Conservation (phyloP, 2,888 invertebrate genomes). For the Tachystola acroxantha region DNA sequence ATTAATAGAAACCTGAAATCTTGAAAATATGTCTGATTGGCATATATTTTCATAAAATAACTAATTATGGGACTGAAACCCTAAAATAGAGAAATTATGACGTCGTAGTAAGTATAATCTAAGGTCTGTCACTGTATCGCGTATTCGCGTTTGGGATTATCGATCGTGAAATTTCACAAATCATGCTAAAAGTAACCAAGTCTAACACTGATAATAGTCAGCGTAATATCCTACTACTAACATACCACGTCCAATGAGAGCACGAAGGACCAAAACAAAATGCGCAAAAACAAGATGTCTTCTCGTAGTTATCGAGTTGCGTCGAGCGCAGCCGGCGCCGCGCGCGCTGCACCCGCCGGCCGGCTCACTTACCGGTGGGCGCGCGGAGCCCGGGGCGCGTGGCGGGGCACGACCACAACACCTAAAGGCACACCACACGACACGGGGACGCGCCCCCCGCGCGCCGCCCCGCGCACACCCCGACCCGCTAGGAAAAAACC, state of each 20-base stretch:
- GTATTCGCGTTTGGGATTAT: too few relatives aligned
- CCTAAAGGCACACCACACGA: slow-evolving; percentile 15
- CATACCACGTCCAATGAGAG: slow-evolving; percentile 7
- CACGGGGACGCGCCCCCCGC: slow-evolving; percentile 23
- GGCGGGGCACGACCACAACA: neutral
- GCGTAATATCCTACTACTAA: too few relatives aligned
- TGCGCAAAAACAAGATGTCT: slow-evolving; percentile 48
- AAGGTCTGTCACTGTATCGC: too few relatives aligned
- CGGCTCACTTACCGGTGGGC: neutral
- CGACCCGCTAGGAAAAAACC: slow-evolving; percentile 46
- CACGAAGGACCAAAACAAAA: slow-evolving; percentile 32
- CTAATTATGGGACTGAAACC: too few relatives aligned
- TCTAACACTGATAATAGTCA: too few relatives aligned
- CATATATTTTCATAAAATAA: too few relatives aligned
- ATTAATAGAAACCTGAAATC: too few relatives aligned
- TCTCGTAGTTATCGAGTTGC: slow-evolving; percentile 14
- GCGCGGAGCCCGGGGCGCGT: neutral
- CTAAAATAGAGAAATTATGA: too few relatives aligned
- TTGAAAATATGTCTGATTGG: too few relatives aligned
- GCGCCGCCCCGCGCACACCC: slow-evolving; percentile 51
- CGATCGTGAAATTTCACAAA: slow-evolving; percentile 7
- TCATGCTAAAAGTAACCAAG: too few relatives aligned
- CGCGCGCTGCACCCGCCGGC: neutral
- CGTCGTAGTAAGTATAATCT: too few relatives aligned
- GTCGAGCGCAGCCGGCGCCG: neutral